These are phyloP conservation scores for Eilema depressum DNA, from an alignment of 2,888 invertebrate genomes.

Conservation along the genomic window DNA sequence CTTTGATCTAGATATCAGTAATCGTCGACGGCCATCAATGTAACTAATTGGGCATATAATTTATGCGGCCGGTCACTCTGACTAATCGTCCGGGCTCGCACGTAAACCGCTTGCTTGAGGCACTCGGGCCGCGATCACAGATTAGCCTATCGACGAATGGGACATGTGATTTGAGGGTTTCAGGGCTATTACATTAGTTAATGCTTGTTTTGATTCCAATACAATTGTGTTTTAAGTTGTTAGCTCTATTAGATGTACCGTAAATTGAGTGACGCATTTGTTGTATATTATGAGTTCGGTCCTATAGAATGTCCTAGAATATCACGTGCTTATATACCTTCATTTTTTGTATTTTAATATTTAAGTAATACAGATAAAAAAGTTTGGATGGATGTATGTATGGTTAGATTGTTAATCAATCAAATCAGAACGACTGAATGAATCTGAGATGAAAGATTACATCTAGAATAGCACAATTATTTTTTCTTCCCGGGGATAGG, in stretches of 20 bases:
- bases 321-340: too few species aligned
- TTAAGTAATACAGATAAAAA: too few species aligned
- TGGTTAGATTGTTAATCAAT: too few species aligned
- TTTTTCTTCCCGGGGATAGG: too few species aligned
- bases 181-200: neutral
- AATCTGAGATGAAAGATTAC: too few species aligned
- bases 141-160: conserved; percentile 37
- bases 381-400: too few species aligned
- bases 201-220: neutral
- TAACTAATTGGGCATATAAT: conserved; percentile 82
- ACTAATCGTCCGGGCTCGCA: conserved; percentile 70
- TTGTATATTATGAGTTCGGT: too few species aligned
- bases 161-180: conserved; percentile 9
- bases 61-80: conserved; percentile 73
- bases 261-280: neutral
- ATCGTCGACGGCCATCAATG: conserved; percentile 76
- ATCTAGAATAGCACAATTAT: too few species aligned
- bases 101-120: conserved; percentile 59
- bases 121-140: conserved; percentile 42
- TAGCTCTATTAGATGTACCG: neutral
- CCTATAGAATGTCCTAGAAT: too few species aligned
- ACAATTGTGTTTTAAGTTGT: neutral
- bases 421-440: too few species aligned
- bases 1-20: conserved; percentile 68
- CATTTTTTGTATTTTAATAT: too few species aligned